Percentiles rank a stretch among this genome's conserved stretches.
Conservation (phyloP, 2,888 invertebrate genomes). For the Apodemia hepburni region DNA sequence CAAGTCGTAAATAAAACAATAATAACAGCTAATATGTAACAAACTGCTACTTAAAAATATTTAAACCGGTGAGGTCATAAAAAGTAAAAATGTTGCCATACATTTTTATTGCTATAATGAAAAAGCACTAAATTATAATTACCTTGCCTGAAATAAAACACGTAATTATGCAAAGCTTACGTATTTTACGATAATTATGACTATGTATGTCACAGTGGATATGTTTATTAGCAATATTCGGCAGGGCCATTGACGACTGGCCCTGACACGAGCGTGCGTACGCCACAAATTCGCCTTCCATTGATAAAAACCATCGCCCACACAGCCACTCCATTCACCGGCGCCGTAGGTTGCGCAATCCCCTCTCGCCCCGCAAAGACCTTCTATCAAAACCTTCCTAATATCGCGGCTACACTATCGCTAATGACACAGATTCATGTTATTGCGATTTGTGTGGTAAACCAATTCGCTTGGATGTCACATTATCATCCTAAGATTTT, state of each 20-base stretch:
- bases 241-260: slow-evolving; percentile 41
- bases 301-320: slow-evolving; percentile 76
- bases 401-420: slow-evolving; percentile 34
- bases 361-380: slow-evolving; percentile 41
- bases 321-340: slow-evolving; percentile 69
- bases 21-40: too few relatives aligned
- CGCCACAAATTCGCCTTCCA: slow-evolving; percentile 73
- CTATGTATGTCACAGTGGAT: neutral
- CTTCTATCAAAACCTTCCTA: slow-evolving; percentile 49
- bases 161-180: slow-evolving; percentile 4
- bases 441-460: too few relatives aligned
- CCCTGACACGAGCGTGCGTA: slow-evolving; percentile 73
- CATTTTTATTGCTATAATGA: neutral
- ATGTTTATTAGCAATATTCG: slow-evolving; percentile 38
- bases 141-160: neutral
- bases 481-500: too few relatives aligned
- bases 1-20: too few relatives aligned
- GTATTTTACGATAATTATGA: slow-evolving; percentile 3
- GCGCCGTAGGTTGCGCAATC: slow-evolving; percentile 69
- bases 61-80: too few relatives aligned
- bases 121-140: neutral
- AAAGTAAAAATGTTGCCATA: too few relatives aligned
- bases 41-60: too few relatives aligned
- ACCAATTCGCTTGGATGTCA: too few relatives aligned
- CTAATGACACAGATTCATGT: too few relatives aligned